Conservation (phyloP, 2,797 vertebrate species). For the Ctenopoma multispine region DNA sequence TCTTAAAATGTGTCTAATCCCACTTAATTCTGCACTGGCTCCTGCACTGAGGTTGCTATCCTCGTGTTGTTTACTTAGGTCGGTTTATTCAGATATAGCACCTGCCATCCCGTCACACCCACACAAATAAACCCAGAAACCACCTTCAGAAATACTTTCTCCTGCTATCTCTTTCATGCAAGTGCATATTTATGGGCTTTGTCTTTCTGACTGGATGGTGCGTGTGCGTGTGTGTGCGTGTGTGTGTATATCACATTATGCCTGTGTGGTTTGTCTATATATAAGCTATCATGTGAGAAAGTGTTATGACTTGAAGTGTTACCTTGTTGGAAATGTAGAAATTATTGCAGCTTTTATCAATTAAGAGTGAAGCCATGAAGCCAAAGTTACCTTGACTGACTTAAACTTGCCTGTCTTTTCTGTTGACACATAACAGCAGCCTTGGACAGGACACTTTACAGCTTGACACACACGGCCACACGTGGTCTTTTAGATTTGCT, state of each 20-base stretch:
- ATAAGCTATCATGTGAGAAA: conserved; percentile 22
- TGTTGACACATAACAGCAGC: not conserved
- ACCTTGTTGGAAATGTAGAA: conserved; percentile 17
- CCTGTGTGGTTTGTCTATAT: conserved; percentile 40
- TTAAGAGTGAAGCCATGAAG: not conserved
- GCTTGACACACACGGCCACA: not conserved
- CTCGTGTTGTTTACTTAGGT: conserved; percentile 60
- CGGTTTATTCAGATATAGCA: conserved; percentile 64
- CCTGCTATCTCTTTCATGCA: conserved; percentile 62
- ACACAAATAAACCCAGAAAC: conserved; percentile 65
- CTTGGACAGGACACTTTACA: not conserved
- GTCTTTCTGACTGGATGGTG: conserved; percentile 46
- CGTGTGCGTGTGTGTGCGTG: conserved; percentile 10
- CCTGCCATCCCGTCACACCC: conserved; percentile 63
- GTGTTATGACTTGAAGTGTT: conserved; percentile 10
- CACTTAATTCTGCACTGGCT: conserved; percentile 58
- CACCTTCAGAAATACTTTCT: conserved; percentile 62
- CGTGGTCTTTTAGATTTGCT: no score
- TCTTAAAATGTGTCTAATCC: conserved; percentile 69
- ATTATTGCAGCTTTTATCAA: conserved; percentile 14
- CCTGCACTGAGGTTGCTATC: conserved; percentile 41
- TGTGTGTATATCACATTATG: conserved; percentile 26
- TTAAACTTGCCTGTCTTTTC: not conserved
- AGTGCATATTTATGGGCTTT: conserved; percentile 71
- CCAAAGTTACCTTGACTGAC: not conserved